phyloP scores from a whole-genome alignment of 2,888 invertebrate genomes.

The Hydrotaea diabolus region DNA sequence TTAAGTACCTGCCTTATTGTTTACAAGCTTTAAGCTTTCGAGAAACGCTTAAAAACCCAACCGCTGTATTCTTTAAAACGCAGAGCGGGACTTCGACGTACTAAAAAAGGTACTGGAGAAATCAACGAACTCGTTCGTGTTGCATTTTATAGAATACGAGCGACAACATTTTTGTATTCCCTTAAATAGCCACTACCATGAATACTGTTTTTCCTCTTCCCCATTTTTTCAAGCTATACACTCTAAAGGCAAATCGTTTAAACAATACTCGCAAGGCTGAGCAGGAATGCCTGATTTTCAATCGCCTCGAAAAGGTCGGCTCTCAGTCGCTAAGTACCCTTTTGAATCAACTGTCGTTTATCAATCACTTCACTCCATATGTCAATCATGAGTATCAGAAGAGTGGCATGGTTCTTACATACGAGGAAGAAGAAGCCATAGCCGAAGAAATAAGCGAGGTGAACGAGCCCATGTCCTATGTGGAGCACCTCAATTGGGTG shows the following conservation, averaged over 20 bases:
- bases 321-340: conserved; percentile 93
- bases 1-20: neutral
- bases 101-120: too few species aligned
- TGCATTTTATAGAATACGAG: neutral
- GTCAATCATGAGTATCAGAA: neutral
- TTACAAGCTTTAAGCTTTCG: conserved; percentile 82
- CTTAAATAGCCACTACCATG: too few species aligned
- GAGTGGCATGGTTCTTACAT: neutral
- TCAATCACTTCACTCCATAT: conserved; percentile 69
- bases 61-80: too few species aligned
- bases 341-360: conserved; percentile 83
- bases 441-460: conserved; percentile 85
- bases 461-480: conserved; percentile 88
- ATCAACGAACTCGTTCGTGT: too few species aligned
- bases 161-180: neutral
- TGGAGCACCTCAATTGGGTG: conserved; percentile 93
- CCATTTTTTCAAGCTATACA: conserved; percentile 68
- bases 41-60: neutral
- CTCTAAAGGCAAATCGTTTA: conserved; percentile 69
- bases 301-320: conserved; percentile 93
- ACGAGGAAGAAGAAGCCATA: conserved; percentile 85
- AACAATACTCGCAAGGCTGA: conserved; percentile 76
- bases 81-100: too few species aligned
- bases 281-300: conserved; percentile 90
- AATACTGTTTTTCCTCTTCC: too few species aligned